phyloP scores from a whole-genome alignment of 1,140 invertebrate genomes.

The Chironomus striatipennis region DNA sequence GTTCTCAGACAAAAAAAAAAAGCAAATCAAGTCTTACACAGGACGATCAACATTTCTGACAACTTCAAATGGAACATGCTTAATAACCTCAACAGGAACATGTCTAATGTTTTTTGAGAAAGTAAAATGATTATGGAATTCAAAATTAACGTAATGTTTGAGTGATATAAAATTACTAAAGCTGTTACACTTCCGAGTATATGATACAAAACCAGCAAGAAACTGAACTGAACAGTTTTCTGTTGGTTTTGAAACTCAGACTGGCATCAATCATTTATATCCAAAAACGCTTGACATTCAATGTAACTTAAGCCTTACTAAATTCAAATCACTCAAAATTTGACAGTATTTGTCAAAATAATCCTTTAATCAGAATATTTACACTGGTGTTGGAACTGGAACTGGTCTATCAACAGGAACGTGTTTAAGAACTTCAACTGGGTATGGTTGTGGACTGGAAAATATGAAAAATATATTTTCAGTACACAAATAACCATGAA shows the following conservation, averaged over 20 bases:
- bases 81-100: constrained; percentile 2
- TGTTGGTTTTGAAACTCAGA: too few species aligned
- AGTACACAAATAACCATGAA: background rate
- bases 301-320: too few species aligned
- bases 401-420: background rate
- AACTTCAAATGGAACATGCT: constrained; percentile 5
- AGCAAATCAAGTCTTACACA: background rate
- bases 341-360: background rate
- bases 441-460: constrained; percentile 1
- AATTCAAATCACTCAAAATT: too few species aligned
- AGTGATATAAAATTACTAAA: background rate
- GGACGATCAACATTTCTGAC: background rate
- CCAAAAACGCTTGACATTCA: too few species aligned
- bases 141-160: background rate
- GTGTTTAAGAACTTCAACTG: constrained; percentile 3
- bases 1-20: background rate
- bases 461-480: background rate
- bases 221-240: too few species aligned
- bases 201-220: too few species aligned
- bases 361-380: background rate
- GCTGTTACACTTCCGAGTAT: background rate
- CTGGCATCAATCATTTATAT: too few species aligned
- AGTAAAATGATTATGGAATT: background rate
- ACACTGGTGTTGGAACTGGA: background rate
- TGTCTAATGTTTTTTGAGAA: background rate